Evolutionary conservation across 2,888 invertebrate genomes (phyloP).

Genomic region (Blera fallax): DNA sequence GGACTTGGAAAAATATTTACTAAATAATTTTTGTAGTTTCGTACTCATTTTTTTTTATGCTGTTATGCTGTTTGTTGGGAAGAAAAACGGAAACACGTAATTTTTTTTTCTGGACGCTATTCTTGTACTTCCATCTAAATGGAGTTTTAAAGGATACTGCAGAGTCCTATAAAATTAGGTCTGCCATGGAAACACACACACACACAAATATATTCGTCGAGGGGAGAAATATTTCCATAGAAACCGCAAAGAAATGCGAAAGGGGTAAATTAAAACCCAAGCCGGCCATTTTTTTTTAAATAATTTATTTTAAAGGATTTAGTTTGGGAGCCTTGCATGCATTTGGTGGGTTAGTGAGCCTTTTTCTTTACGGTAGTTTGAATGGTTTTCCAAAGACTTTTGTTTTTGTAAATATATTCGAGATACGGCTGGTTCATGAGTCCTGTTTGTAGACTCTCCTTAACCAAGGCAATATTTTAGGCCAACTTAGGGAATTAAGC

Average conservation of each 20-base stretch:
- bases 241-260: neutral
- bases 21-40: constrained; percentile 34
- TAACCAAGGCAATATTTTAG: neutral
- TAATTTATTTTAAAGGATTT: constrained; percentile 46
- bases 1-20: constrained; percentile 52
- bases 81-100: constrained; percentile 38
- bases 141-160: constrained; percentile 14
- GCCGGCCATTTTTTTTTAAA: constrained; percentile 28
- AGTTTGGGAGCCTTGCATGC: neutral
- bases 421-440: constrained; percentile 37
- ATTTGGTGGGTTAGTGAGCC: neutral
- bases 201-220: neutral
- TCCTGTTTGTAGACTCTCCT: neutral
- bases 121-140: neutral
- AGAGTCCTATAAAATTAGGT: constrained; percentile 30
- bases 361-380: neutral
- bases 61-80: neutral
- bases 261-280: neutral
- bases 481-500: neutral
- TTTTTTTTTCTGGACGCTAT: neutral
- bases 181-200: neutral
- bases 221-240: neutral
- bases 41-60: neutral
- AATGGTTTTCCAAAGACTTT: constrained; percentile 25
- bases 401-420: constrained; percentile 35